Evolutionary conservation across 2,113 vertebrate genomes (phyloP), one percentile per base, ranked within the genome.

Genomic region (Epinephelus moara): DNA sequence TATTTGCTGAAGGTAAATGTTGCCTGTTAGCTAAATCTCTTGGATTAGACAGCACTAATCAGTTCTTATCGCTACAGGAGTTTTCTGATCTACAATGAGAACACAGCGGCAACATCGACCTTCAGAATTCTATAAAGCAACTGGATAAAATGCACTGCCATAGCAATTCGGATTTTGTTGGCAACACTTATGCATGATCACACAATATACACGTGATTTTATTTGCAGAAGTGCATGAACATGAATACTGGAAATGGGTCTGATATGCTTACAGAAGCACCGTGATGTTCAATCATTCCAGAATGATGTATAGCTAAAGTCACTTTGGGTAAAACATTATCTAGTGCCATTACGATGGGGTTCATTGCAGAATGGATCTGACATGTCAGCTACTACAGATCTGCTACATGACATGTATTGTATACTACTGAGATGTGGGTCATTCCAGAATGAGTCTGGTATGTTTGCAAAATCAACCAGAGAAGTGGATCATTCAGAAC

Each of bases 201-300:
- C 72, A 89, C 78, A 86, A 83, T 85, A 90, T 89, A 90, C 72
- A 92, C 70, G 76, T 81, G 59, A 76, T 77, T 71, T 73, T 25
- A 69, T 79, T 84, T 84, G 79, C 64, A 83, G 75, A 84, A 81
- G 87, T 86, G 87, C 88, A 95, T 95, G 94, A 86, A 89, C 78
- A 95, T 94, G 92, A 81, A 90, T 80, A 92, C 75, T 89, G 78
- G 79, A 84, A 92, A 96, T 96, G 95, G 91, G 87, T 92, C 84
- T 90, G 91, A 92, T 90, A 91, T 92, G 93, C 70, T 91, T 80
- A 88, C 83, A 86, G 83, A 86, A 90, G 68, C 82, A 92, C 72
- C 82, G 66, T 77, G 74, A 87, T 78, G 87, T 82, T 71, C 78
- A 88, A 64, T 81, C 91, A 93, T 92, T 92, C 86, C 81, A 60